These are phyloP conservation scores for Chaitophorus viminalis DNA, from an alignment of 2,888 invertebrate genomes.

Conservation along the genomic window DNA sequence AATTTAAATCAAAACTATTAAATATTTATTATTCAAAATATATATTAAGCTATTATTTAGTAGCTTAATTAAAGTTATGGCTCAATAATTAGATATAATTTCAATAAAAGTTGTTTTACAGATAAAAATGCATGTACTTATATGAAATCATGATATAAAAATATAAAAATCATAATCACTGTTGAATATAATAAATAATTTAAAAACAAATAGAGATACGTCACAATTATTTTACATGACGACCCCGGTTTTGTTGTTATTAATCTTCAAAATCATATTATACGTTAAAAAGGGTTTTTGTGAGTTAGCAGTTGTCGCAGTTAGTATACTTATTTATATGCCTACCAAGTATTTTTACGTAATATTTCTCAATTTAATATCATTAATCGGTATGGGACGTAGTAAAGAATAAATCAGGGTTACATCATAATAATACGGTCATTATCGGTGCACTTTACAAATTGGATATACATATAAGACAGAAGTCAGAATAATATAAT, in stretches of 20 bases:
- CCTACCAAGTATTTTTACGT: no score
- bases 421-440: neutral
- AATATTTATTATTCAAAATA: slow-evolving; percentile 34
- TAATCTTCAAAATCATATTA: slow-evolving; percentile 4
- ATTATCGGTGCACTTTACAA: neutral
- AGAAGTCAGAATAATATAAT: no score
- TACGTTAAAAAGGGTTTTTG: neutral
- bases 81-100: slow-evolving; percentile 23
- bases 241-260: no score
- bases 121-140: neutral
- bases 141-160: neutral
- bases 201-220: neutral
- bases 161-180: neutral
- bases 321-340: no score
- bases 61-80: slow-evolving; percentile 7
- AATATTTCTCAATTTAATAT: no score
- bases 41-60: neutral
- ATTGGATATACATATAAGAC: no score
- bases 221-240: neutral
- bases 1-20: slow-evolving; percentile 31
- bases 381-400: no score
- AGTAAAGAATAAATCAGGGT: no score
- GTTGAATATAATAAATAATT: neutral
- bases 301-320: no score
- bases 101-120: neutral